Conservation (phyloP, 2,113 vertebrate species). For the Petrocephalus microphthalmus region DNA sequence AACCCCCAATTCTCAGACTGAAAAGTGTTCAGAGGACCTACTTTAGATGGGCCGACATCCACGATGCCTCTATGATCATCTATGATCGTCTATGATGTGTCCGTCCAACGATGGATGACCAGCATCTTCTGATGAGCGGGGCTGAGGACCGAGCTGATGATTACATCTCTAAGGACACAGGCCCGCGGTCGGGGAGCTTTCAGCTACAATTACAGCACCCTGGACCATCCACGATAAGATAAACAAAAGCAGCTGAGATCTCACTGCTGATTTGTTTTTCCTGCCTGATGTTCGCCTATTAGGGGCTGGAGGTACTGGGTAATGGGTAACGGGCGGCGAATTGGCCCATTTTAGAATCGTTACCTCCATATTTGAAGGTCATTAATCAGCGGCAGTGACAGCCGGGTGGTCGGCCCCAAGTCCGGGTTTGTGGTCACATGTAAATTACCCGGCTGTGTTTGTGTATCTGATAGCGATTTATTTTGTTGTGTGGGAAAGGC, state of each 20-base stretch:
- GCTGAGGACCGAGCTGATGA: neutral
- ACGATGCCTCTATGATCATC: neutral
- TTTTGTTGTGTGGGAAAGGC: slow-evolving; percentile 16
- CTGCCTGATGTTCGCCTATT: slow-evolving; percentile 21
- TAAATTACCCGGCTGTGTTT: slow-evolving; percentile 27
- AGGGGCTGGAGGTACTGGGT: slow-evolving; percentile 19
- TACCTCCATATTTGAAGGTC: slow-evolving; percentile 27
- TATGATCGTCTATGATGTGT: neutral
- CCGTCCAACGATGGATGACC: neutral
- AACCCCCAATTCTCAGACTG: neutral
- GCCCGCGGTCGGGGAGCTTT: neutral
- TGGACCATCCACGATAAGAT: neutral
- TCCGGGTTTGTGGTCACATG: slow-evolving; percentile 11
- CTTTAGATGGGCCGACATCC: neutral
- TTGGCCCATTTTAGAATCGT: slow-evolving; percentile 31
- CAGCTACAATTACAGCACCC: slow-evolving; percentile 29
- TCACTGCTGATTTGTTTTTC: slow-evolving; percentile 29
- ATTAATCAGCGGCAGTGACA: slow-evolving; percentile 34
- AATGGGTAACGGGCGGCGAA: slow-evolving; percentile 32
- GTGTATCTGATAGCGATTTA: slow-evolving; percentile 34
- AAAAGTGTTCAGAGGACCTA: neutral
- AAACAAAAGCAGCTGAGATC: slow-evolving; percentile 20
- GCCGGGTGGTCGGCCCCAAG: slow-evolving; percentile 5
- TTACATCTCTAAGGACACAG: neutral
- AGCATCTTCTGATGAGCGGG: neutral